Evolutionary conservation across 2,797 vertebrate species (phyloP).

Genomic region (Dryobates pubescens): DNA sequence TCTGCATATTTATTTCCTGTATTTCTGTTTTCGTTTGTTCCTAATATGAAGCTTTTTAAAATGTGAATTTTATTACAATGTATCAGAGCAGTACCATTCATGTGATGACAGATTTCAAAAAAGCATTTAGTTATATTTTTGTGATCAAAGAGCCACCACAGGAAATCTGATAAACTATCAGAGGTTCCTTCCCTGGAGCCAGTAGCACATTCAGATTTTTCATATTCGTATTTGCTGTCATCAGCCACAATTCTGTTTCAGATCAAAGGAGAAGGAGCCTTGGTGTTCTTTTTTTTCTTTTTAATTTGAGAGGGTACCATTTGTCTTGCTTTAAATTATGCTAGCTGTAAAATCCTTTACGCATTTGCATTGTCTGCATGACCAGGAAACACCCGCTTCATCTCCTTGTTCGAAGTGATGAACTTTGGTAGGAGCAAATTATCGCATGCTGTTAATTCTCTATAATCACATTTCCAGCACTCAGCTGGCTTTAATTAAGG

Average conservation of each 20-base stretch:
- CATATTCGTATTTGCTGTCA: conserved; percentile 20
- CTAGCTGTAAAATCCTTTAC: conserved; percentile 19
- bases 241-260: conserved; percentile 31
- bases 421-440: conserved; percentile 40
- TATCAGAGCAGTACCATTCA: background rate
- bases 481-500: conserved; percentile 62
- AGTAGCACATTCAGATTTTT: conserved; percentile 35
- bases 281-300: background rate
- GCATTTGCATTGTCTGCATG: background rate
- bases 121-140: background rate
- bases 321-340: conserved; percentile 20
- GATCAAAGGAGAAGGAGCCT: background rate
- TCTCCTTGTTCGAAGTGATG: conserved; percentile 38
- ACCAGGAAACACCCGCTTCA: conserved; percentile 21
- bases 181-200: background rate
- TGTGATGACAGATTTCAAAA: background rate
- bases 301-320: conserved; percentile 15
- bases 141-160: conserved; percentile 42
- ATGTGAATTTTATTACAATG: conserved; percentile 4
- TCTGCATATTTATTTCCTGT: background rate
- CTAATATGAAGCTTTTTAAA: background rate
- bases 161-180: conserved; percentile 39
- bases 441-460: conserved; percentile 65
- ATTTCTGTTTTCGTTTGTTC: conserved; percentile 24
- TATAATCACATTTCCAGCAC: conserved; percentile 43